phyloP scores from a whole-genome alignment of 2,113 vertebrate species.

The Phodopus roborovskii region DNA sequence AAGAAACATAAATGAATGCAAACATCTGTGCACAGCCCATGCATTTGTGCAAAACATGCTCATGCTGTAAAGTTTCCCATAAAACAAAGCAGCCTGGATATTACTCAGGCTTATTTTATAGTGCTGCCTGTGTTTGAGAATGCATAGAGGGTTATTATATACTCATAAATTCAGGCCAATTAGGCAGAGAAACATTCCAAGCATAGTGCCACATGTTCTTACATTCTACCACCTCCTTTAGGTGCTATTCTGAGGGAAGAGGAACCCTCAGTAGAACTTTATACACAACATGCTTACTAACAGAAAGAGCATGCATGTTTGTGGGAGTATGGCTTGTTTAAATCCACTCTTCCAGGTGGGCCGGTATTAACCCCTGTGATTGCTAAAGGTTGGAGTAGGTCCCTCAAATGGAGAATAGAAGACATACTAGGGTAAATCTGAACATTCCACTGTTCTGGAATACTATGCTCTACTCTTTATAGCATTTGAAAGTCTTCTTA shows the following conservation, averaged over 20 bases:
- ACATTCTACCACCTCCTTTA: not conserved
- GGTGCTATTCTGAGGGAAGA: constrained; percentile 14
- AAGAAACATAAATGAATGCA: constrained; percentile 59
- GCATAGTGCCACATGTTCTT: not conserved
- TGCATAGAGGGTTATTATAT: constrained; percentile 50
- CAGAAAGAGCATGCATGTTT: not conserved
- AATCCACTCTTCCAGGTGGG: not conserved
- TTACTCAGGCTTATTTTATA: constrained; percentile 66
- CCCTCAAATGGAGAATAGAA: not conserved
- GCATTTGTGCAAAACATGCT: not conserved
- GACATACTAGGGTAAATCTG: not conserved
- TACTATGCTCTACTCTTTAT: not conserved
- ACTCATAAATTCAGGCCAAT: constrained; percentile 78
- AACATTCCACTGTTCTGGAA: not conserved
- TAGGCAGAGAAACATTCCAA: constrained; percentile 55
- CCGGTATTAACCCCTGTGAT: not conserved
- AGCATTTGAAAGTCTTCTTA: not conserved
- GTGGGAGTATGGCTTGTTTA: not conserved
- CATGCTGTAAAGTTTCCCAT: constrained; percentile 66
- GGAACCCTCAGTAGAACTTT: not conserved
- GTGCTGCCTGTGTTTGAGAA: constrained; percentile 53
- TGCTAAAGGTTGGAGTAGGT: not conserved
- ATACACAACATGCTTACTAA: not conserved
- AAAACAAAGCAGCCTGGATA: constrained; percentile 75
- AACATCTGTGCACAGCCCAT: constrained; percentile 46